A percentile compares a stretch with the other conserved stretches of the same genome.
Conservation (phyloP, 2,113 vertebrate species). For the human region GRCh38 chr4:188883001-188883500, state of each 20-base stretch:
- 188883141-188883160: too few species aligned
- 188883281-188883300: neutral
- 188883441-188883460: neutral
- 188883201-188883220: rapidly evolving
- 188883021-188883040: too few species aligned
- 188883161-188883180: too few species aligned
- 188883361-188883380: neutral
- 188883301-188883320: neutral
- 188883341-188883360: neutral
- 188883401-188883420: neutral
- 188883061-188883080: too few species aligned
- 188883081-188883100: too few species aligned
- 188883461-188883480: neutral
- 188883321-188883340: rapidly evolving
- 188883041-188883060: too few species aligned
- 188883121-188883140: rapidly evolving
- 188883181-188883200: too few species aligned
- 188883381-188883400: neutral
- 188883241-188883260: too few species aligned
- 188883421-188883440: neutral
- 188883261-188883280: neutral
- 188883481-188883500: too few species aligned
- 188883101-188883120: too few species aligned
- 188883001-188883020: too few species aligned
- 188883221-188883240: too few species aligned